phyloP scores from a whole-genome alignment of 1,140 invertebrate species.

The Drosophila jambulina region DNA sequence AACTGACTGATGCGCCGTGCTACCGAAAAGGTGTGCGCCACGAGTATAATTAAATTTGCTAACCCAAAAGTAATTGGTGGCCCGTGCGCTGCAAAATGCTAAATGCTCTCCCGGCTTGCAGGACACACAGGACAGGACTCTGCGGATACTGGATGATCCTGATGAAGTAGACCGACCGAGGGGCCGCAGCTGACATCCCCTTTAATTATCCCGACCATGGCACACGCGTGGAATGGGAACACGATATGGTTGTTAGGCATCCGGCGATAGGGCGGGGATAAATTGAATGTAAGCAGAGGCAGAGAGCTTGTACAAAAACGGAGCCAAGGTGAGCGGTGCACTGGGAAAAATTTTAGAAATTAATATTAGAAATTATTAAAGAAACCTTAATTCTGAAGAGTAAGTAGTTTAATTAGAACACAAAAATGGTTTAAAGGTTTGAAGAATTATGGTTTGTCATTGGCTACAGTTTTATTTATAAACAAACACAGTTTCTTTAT shows the following conservation, averaged over 20 bases:
- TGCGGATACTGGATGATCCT: constrained; percentile 33
- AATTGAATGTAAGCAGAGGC: constrained; percentile 40
- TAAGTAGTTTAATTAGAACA: background rate
- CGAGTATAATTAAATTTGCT: constrained; percentile 75
- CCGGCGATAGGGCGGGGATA: constrained; percentile 21
- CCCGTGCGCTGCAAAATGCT: constrained; percentile 25
- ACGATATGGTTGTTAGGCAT: constrained; percentile 55
- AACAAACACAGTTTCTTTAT: background rate
- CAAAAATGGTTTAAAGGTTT: background rate
- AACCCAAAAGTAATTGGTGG: constrained; percentile 72
- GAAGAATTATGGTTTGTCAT: background rate
- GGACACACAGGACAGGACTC: background rate
- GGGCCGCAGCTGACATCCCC: constrained; percentile 58
- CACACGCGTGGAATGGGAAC: constrained; percentile 34
- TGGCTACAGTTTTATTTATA: background rate
- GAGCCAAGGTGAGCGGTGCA: constrained; percentile 25
- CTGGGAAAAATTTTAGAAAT: background rate
- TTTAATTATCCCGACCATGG: constrained; percentile 66
- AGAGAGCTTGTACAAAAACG: constrained; percentile 29
- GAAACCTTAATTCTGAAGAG: background rate
- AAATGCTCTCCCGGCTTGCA: background rate
- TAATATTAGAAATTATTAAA: too few species aligned
- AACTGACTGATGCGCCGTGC: constrained; percentile 11
- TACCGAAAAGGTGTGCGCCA: constrained; percentile 20
- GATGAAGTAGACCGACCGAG: constrained; percentile 48